phyloP scores from a whole-genome alignment of 2,113 vertebrate genomes.

The Puma concolor region DNA sequence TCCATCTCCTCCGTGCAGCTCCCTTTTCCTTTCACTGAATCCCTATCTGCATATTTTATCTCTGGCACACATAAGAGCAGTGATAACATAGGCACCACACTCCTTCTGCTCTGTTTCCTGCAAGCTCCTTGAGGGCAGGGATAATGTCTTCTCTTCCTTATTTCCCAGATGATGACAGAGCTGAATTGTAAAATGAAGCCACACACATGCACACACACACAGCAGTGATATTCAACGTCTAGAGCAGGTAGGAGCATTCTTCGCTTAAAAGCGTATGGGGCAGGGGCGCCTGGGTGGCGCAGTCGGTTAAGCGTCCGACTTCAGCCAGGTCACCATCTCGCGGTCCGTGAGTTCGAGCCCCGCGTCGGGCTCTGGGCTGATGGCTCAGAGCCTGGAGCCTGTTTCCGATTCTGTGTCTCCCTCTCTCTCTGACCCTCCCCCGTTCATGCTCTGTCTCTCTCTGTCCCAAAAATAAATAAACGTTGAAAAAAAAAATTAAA shows the following conservation, averaged over 20 bases:
- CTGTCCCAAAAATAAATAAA: too few species aligned
- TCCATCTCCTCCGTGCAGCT: accelerated
- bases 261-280: background rate
- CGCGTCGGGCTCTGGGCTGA: too few species aligned
- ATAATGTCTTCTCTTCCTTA: background rate
- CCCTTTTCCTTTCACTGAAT: background rate
- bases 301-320: too few species aligned
- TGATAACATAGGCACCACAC: background rate
- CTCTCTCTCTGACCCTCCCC: too few species aligned
- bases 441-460: too few species aligned
- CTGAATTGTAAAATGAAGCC: background rate
- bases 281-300: too few species aligned
- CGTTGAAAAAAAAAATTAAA: too few species aligned
- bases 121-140: constrained; percentile 20
- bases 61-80: background rate
- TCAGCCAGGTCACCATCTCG: too few species aligned
- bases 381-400: too few species aligned
- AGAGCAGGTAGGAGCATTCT: background rate
- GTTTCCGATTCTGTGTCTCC: too few species aligned
- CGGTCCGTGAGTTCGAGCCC: too few species aligned
- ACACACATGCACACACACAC: background rate
- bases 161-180: background rate
- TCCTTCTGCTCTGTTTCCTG: background rate
- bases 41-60: background rate
- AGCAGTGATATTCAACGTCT: background rate